A percentile compares a stretch with the other conserved stretches of the same genome.
These are phyloP conservation scores for Calliphora vomitoria DNA, from an alignment of 2,888 invertebrate genomes.

Conservation along the genomic window DNA sequence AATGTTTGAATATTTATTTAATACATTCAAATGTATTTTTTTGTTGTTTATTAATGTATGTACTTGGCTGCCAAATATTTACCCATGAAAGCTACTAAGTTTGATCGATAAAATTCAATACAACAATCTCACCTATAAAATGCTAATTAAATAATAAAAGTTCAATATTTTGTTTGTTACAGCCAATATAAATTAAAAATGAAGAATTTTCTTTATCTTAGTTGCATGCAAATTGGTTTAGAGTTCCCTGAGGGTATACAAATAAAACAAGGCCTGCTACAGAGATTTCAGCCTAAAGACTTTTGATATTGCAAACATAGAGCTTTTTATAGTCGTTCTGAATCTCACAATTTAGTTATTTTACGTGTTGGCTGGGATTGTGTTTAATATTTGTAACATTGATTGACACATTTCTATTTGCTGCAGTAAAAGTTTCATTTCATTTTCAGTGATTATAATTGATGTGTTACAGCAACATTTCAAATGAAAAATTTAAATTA, in stretches of 20 bases:
- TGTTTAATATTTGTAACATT: conserved; percentile 44
- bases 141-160: not conserved
- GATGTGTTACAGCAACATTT: conserved; percentile 30
- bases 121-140: not conserved
- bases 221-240: no score
- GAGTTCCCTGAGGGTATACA: no score
- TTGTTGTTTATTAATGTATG: not conserved
- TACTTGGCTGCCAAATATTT: conserved; percentile 6
- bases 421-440: conserved; percentile 53
- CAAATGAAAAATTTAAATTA: conserved; percentile 14
- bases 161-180: not conserved
- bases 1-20: conserved; percentile 4
- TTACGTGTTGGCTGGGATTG: not conserved
- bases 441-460: conserved; percentile 24
- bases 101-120: conserved; percentile 39
- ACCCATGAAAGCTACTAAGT: conserved; percentile 4
- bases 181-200: not conserved
- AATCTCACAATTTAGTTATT: not conserved
- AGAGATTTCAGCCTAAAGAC: no score
- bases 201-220: no score
- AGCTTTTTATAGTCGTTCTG: not conserved
- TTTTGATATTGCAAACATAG: not conserved
- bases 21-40: conserved; percentile 2
- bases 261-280: no score
- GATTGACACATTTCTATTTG: conserved; percentile 52